A percentile compares a stretch with the other conserved stretches of the same genome.
phyloP scores from a whole-genome alignment of 2,888 invertebrate species.

The Agrochola lota region DNA sequence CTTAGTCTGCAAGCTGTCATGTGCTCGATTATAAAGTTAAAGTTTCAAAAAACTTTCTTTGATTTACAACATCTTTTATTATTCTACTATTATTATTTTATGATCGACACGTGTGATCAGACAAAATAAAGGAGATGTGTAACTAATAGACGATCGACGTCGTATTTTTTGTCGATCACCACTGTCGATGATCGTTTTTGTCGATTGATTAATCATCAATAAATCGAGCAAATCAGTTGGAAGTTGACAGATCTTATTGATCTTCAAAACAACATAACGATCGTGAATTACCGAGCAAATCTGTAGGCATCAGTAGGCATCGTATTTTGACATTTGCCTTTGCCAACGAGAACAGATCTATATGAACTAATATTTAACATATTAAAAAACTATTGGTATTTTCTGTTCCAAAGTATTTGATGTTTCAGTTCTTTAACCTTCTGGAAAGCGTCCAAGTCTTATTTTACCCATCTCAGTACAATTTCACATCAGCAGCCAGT shows the following conservation, averaged over 20 bases:
- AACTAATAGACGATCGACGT: no score
- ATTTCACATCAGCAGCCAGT: slow-evolving; percentile 79
- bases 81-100: background rate
- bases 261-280: background rate
- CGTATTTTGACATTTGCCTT: background rate
- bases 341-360: background rate
- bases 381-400: background rate
- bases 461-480: slow-evolving; percentile 80
- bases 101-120: background rate
- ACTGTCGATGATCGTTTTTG: background rate
- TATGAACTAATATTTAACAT: background rate
- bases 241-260: background rate
- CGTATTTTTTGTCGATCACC: background rate
- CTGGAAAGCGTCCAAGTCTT: slow-evolving; percentile 68
- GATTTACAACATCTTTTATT: background rate
- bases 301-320: background rate
- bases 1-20: background rate
- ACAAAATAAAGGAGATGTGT: no score
- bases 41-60: background rate
- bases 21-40: background rate
- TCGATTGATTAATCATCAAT: background rate
- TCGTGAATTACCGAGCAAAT: background rate
- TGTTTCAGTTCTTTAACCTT: slow-evolving; percentile 72
- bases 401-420: background rate
- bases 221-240: background rate